These are phyloP conservation scores for Lophura swinhoii DNA, from an alignment of 2,797 vertebrate genomes.

Conservation along the genomic window DNA sequence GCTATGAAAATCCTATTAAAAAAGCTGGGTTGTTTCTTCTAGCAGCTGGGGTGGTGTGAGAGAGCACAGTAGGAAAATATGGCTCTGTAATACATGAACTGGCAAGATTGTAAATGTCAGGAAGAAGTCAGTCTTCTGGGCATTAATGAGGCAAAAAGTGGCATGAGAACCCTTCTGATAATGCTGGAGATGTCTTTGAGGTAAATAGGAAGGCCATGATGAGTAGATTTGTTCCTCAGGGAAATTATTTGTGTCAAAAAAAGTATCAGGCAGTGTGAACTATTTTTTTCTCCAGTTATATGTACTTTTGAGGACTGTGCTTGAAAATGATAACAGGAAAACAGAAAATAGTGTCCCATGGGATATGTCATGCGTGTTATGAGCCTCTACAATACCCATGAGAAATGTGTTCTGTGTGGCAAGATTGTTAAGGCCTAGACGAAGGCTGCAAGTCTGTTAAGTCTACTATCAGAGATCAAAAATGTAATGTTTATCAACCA, in stretches of 20 bases:
- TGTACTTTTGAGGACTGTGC: neutral
- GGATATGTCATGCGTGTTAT: neutral
- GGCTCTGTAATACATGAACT: neutral
- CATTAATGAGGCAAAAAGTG: neutral
- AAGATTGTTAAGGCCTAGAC: neutral
- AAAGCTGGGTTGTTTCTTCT: neutral
- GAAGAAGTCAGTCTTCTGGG: neutral
- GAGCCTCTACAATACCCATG: neutral
- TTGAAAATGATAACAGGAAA: neutral
- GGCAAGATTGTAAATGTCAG: neutral
- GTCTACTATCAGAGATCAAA: neutral
- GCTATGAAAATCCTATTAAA: neutral
- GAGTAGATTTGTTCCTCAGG: neutral
- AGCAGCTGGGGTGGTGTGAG: neutral
- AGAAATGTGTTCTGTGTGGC: neutral
- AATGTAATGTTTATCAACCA: neutral
- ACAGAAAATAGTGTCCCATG: neutral
- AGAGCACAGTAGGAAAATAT: neutral
- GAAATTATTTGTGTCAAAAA: neutral
- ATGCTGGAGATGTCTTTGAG: neutral
- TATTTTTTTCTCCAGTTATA: neutral
- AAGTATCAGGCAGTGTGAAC: neutral
- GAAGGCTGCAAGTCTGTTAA: neutral
- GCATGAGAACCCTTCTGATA: neutral
- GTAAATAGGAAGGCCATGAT: neutral